A percentile compares a stretch with the other conserved stretches of the same genome.
Conservation (phyloP, 2,113 vertebrate genomes). For the Sturnira hondurensis region DNA sequence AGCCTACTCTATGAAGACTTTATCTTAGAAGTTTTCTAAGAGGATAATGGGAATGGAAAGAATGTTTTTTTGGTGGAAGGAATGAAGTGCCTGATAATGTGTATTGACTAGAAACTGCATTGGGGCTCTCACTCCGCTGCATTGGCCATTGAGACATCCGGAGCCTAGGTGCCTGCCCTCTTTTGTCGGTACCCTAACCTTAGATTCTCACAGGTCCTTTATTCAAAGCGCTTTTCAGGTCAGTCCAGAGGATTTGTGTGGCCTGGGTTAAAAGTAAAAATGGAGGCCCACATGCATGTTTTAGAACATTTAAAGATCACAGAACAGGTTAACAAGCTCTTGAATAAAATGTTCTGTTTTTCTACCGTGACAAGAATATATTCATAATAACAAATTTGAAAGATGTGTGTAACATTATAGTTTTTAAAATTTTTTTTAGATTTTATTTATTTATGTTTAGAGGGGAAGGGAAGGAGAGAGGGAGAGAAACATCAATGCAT, state of each 20-base stretch:
- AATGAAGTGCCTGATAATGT: background rate
- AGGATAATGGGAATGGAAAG: background rate
- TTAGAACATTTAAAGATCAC: background rate
- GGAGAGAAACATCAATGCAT: too few relatives aligned
- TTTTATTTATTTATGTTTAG: too few relatives aligned
- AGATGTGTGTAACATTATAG: background rate
- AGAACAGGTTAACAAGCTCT: background rate
- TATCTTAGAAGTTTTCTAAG: conserved; percentile 24
- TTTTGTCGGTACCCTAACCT: background rate
- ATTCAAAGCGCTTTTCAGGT: background rate
- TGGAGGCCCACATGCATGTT: background rate
- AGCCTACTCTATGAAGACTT: background rate
- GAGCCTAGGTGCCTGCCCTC: background rate
- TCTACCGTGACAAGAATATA: background rate
- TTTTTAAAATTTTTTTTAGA: too few relatives aligned
- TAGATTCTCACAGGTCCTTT: background rate
- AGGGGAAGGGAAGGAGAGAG: too few relatives aligned
- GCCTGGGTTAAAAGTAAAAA: background rate
- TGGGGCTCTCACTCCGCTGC: background rate
- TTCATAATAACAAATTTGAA: conserved; percentile 2
- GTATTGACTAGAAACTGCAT: background rate
- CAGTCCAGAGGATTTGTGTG: background rate
- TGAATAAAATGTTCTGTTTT: background rate
- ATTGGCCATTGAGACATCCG: background rate
- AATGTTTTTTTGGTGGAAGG: background rate